These are phyloP conservation scores for Anaspis maculata DNA, from an alignment of 2,888 invertebrate genomes.

Conservation along the genomic window DNA sequence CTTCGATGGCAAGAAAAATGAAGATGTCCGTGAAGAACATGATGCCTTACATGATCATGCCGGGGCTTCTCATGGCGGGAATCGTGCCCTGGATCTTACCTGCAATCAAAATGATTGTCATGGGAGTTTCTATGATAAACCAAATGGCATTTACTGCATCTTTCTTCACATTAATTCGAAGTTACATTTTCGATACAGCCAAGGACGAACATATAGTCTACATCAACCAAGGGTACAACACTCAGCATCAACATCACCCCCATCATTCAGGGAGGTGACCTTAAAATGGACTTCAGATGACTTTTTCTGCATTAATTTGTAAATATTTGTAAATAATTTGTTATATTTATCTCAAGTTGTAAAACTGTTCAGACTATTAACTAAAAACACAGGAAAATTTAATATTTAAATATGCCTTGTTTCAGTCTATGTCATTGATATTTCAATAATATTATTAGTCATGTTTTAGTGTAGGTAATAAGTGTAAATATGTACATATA, in stretches of 20 bases:
- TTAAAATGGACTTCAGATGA: no score
- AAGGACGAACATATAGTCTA: conserved; percentile 50
- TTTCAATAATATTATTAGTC: no score
- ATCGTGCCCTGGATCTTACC: conserved; percentile 61
- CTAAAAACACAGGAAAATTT: no score
- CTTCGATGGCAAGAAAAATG: conserved; percentile 13
- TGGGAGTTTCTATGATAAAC: conserved; percentile 54
- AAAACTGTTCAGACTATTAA: no score
- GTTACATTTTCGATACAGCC: conserved; percentile 49
- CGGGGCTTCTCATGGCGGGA: conserved; percentile 57
- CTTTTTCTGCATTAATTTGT: no score
- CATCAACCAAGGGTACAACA: conserved; percentile 50
- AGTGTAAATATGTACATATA: no score
- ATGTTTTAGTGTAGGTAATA: no score
- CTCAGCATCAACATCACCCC: conserved; percentile 24
- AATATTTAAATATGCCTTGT: no score
- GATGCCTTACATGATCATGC: conserved; percentile 51
- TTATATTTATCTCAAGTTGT: no score
- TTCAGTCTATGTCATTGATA: no score
- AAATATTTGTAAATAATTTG: no score
- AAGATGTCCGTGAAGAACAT: conserved; percentile 11
- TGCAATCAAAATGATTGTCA: conserved; percentile 56
- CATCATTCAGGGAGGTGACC: no score
- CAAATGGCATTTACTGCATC: conserved; percentile 59
- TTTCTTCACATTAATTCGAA: conserved; percentile 49